These are phyloP conservation scores for Etheostoma cragini DNA, from an alignment of 2,113 vertebrate species.

Conservation along the genomic window DNA sequence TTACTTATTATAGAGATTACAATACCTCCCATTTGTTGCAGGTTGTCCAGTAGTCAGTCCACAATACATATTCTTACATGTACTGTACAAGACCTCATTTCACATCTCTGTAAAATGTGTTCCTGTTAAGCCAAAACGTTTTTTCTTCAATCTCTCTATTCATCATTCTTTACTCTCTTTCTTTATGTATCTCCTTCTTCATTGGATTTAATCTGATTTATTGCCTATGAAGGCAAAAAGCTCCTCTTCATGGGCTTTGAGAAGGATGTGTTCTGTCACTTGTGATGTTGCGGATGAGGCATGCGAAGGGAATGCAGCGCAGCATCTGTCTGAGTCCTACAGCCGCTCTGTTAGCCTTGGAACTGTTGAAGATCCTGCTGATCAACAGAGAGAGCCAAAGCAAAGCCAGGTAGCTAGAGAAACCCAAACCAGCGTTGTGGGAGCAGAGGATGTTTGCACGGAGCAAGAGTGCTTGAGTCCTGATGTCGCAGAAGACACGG, in stretches of 20 bases:
- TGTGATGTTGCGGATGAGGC: constrained; percentile 53
- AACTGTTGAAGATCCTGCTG: neutral
- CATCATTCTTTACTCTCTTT: constrained; percentile 54
- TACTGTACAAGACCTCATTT: neutral
- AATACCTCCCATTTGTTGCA: neutral
- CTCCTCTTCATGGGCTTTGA: constrained; percentile 2
- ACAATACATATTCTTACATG: neutral
- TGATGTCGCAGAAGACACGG: neutral
- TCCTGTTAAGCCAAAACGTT: neutral
- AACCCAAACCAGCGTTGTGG: neutral
- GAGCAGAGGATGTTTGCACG: neutral
- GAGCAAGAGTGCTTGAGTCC: neutral
- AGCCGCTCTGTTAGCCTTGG: neutral
- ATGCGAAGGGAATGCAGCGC: neutral
- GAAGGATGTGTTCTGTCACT: constrained; percentile 39
- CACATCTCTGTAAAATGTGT: neutral
- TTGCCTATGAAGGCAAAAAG: constrained; percentile 39
- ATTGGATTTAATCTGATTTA: constrained; percentile 20
- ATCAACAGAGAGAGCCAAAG: constrained; percentile 28
- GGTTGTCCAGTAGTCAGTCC: neutral
- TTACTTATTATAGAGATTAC: neutral
- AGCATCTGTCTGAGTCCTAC: neutral
- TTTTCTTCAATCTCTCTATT: constrained; percentile 10
- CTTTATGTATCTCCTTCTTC: constrained; percentile 6
- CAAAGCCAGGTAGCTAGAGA: neutral